Evolutionary conservation across 2,797 vertebrate species (phyloP).

Genomic region (Hafferia zeledoni): DNA sequence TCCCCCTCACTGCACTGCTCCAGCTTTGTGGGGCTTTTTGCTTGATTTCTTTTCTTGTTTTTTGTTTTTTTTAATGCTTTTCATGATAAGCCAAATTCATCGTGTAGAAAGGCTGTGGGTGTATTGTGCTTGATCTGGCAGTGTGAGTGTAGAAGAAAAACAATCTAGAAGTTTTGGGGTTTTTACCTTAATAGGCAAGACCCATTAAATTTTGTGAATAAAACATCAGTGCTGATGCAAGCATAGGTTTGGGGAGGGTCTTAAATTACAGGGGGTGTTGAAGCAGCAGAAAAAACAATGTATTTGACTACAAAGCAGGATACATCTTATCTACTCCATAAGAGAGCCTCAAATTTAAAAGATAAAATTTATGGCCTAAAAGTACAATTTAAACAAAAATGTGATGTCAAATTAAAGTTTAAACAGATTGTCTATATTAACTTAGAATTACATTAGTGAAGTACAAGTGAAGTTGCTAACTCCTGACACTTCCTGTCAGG

Average conservation of each 20-base stretch:
- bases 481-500: background rate
- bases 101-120: constrained; percentile 33
- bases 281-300: background rate
- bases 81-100: constrained; percentile 44
- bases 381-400: background rate
- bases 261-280: background rate
- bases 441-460: background rate
- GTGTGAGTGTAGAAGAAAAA: background rate
- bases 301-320: background rate
- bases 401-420: background rate
- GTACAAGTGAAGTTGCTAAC: background rate
- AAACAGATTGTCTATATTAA: background rate
- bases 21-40: background rate
- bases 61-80: background rate
- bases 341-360: background rate
- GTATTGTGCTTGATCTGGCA: constrained; percentile 32
- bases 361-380: background rate
- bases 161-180: background rate
- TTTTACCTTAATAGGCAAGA: background rate
- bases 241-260: background rate
- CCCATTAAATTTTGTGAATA: background rate
- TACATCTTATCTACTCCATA: background rate
- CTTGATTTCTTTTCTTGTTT: background rate
- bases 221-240: background rate
- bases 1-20: constrained; percentile 41